phyloP scores from a whole-genome alignment of 2,113 vertebrate species.

The Leuciscus idus region DNA sequence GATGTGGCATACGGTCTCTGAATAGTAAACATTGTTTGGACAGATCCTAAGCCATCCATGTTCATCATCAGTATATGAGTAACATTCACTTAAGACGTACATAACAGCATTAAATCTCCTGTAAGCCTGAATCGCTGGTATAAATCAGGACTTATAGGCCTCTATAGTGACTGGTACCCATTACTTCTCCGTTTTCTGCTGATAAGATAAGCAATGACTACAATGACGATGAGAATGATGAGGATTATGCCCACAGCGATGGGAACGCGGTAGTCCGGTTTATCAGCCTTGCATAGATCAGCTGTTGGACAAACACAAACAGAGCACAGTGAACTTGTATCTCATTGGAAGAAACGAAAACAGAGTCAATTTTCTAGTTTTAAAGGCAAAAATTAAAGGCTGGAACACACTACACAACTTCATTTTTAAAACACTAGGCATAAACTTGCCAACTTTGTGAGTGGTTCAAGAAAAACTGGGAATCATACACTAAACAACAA shows the following conservation, averaged over 20 bases:
- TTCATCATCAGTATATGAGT: not conserved
- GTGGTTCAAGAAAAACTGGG: not conserved
- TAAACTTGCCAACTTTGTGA: not conserved
- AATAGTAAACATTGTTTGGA: not conserved
- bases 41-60: not conserved
- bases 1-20: not conserved
- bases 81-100: constrained; percentile 1
- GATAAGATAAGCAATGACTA: constrained; percentile 77
- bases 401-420: not conserved
- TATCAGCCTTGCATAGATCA: constrained; percentile 68
- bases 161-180: constrained; percentile 84
- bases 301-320: constrained; percentile 63
- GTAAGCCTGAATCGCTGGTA: not conserved
- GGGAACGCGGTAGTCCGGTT: constrained; percentile 69
- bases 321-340: not conserved
- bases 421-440: not conserved
- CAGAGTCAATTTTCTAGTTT: not conserved
- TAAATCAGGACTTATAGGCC: not conserved
- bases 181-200: constrained; percentile 65
- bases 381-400: not conserved
- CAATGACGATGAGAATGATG: constrained; percentile 77
- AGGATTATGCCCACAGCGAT: constrained; percentile 80
- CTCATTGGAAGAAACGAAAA: not conserved
- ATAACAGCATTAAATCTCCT: not conserved
- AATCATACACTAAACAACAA: not conserved